phyloP scores from a whole-genome alignment of 2,113 vertebrate genomes.

The Pionites leucogaster region DNA sequence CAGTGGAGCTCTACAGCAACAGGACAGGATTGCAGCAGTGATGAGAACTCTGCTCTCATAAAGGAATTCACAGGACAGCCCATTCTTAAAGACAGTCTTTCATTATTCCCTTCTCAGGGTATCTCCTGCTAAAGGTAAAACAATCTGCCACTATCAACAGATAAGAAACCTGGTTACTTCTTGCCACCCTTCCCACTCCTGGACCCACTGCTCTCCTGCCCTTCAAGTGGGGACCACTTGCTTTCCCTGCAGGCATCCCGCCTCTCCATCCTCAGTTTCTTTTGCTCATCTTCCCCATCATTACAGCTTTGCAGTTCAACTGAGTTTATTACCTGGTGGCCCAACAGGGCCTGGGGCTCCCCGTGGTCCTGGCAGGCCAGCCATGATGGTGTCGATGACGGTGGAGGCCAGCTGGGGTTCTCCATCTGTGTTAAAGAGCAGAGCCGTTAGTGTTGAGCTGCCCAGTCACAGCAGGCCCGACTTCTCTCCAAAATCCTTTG shows the following conservation, averaged over 20 bases:
- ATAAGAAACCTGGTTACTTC: neutral
- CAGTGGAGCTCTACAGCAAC: neutral
- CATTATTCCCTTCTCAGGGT: neutral
- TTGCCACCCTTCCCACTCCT: neutral
- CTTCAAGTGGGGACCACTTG: neutral
- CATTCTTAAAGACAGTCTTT: neutral
- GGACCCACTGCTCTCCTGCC: neutral
- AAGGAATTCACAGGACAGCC: neutral
- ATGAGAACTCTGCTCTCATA: neutral
- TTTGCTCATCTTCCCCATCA: neutral
- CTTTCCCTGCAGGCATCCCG: neutral
- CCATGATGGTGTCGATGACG: conserved; percentile 76
- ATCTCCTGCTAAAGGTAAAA: neutral
- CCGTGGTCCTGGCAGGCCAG: conserved; percentile 76
- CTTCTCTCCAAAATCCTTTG: neutral
- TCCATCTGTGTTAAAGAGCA: conserved; percentile 61
- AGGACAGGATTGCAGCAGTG: neutral
- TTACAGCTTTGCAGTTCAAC: neutral
- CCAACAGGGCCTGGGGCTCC: conserved; percentile 75
- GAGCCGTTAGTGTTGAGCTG: neutral
- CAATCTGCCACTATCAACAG: neutral
- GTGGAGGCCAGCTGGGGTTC: conserved; percentile 76
- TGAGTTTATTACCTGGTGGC: conserved; percentile 66
- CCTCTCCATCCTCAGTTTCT: neutral
- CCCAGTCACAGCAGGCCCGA: neutral